Evolutionary conservation across 2,888 invertebrate species (phyloP).

Genomic region (Brachypalpus laphriformis): DNA sequence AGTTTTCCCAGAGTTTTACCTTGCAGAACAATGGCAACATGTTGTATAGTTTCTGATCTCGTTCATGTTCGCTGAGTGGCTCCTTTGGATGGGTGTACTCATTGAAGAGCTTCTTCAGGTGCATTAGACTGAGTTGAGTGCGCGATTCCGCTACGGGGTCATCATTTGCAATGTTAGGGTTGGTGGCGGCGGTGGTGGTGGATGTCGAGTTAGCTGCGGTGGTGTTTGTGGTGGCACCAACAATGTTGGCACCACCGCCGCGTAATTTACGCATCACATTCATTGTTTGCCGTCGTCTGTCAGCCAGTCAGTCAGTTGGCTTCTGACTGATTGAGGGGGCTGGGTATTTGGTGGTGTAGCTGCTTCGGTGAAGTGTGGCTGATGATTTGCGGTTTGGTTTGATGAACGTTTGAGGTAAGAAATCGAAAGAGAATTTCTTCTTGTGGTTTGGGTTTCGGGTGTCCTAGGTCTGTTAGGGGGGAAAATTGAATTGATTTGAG

Average conservation of each 20-base stretch:
- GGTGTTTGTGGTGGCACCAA: conserved; percentile 81
- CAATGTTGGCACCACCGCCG: conserved; percentile 83
- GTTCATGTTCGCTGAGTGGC: conserved; percentile 90
- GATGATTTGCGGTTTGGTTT: conserved; percentile 57
- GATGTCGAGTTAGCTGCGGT: conserved; percentile 84
- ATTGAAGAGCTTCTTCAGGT: conserved; percentile 96
- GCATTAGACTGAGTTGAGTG: conserved; percentile 96
- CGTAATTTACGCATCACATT: conserved; percentile 97
- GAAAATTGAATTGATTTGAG: conserved; percentile 33
- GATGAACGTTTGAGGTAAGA: neutral
- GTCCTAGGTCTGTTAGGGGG: conserved; percentile 43
- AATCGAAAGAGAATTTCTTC: conserved; percentile 29
- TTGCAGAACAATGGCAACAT: conserved; percentile 99
- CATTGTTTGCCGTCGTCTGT: conserved; percentile 84
- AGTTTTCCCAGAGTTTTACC: conserved; percentile 84
- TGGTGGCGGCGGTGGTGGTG: conserved; percentile 78
- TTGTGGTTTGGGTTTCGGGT: conserved; percentile 55
- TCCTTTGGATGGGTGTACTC: conserved; percentile 96
- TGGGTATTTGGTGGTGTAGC: neutral
- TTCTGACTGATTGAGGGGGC: conserved; percentile 35
- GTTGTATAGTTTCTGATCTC: conserved; percentile 96
- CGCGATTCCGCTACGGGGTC: conserved; percentile 87
- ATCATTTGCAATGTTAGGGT: conserved; percentile 78
- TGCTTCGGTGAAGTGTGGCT: conserved; percentile 19
- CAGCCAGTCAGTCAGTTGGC: conserved; percentile 46